Evolutionary conservation across 2,113 vertebrate species (phyloP), one percentile per base, ranked within the genome.

Genomic region (Leptobrachium leishanense): DNA sequence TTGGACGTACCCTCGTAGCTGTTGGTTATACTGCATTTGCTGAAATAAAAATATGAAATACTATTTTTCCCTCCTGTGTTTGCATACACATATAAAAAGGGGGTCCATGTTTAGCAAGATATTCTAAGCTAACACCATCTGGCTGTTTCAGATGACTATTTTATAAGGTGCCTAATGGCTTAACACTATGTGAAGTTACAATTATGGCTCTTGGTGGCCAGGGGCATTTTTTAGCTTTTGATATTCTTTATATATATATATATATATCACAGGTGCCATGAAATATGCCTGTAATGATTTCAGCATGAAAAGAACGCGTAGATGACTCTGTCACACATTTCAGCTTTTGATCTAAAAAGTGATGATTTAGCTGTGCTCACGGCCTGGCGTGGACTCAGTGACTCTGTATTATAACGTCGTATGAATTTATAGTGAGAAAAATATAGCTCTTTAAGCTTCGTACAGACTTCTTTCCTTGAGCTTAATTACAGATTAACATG

Each of bases 401-500:
- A 59, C 71, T 74, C 43, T 43, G 42, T 79, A 65, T 67, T 79
- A 74, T 72, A 71, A 53, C 63, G 46, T 81, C 64, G 62, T 68
- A 74, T 68, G 53, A 74, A 74, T 74, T 44, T 81, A 67, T 66
- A 80, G 59, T 72, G 42, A 87, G 86, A 81, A 55, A 82, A 75
- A 84, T 84, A 82, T 75, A 82, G 79, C 85, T 85, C 85, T 86
- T 85, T 87, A 81, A 82, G 86, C 86, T 86, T 88, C 78, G 64
- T 85, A 84, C 82, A 86, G 85, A 91, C 84, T 85, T 84, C 72
- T 88, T 90, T 90, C 83, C 86, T 86, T 89, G 87, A 84, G 86
- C 75, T 87, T 85, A 74, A 31, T 88, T 83, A 90, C 85, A 89
- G 83, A 84, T 86, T 84, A 83, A 86, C 82, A 82, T 89, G 88